Base-by-base conservation (phyloP, 2,113 vertebrate species). In the Oncorhynchus nerka region DNA sequence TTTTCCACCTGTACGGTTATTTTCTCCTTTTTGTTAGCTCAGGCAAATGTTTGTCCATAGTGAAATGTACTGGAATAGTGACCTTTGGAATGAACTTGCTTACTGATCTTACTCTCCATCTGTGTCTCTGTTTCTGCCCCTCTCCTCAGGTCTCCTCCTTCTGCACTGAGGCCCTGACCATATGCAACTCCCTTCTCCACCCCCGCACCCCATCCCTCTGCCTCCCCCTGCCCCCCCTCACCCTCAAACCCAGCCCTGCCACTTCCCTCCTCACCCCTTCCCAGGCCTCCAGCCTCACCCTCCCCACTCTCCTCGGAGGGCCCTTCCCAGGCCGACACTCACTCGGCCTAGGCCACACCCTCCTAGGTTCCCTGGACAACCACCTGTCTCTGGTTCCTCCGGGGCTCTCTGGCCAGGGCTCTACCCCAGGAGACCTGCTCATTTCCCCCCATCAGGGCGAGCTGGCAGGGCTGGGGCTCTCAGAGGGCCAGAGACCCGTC, bases 181-280 rank as follows among this genome's bases (percentile, higher is more conserved):
- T 95, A 79, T 97, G 96, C 80, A 94, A 94, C 75, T 84, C 93
- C 22, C 83, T 97, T 4, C 92, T 95, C n/a, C 96, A 97, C 66
- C 94, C 96, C 0, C 95, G 96, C 4, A 90, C 89, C 4, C 94
- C 94, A 34, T 93, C 95, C 51, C 85, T 96, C 24, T 88, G 92
- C 39, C 88, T 94, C 22, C 90, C 94, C 4, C 81, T 95, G 45
- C 84, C 94, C 0, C 91, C 94, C 0, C 89, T 95, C 0, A 65
- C 83, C 48, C 80, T 95, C 75, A 92, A 94, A 82, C 67, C 88
- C 24, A 77, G 91, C 22, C 73, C 92, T 0, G 70, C 88, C 2
- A 81, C 91, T 9, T 80, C 90, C 0, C 87, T 85, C 22, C 90
- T 92, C 0, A 61, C 90, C 5, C 79, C 90, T 26, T 62, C 90